A percentile compares a stretch with the other conserved stretches of the same genome.
Conservation (phyloP, 2,888 invertebrate species). For the Patella caerulea region DNA sequence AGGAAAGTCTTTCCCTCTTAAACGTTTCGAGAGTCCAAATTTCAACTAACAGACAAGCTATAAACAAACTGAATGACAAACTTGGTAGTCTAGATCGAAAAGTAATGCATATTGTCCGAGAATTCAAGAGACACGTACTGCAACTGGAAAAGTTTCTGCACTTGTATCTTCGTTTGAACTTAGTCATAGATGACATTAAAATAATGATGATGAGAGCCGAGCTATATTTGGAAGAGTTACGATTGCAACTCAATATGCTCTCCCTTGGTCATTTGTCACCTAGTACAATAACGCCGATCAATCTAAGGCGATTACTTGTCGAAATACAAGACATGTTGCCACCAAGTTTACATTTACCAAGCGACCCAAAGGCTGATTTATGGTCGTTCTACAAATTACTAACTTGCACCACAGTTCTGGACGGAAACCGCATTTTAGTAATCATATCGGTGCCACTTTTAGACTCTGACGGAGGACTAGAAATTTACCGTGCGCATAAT, state of each 20-base stretch:
- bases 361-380: background rate
- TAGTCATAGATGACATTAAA: background rate
- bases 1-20: background rate
- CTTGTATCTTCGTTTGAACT: background rate
- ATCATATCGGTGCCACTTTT: background rate
- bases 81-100: too few species aligned
- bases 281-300: background rate
- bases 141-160: background rate
- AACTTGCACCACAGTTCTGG: background rate
- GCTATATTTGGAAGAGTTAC: background rate
- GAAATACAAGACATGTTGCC: too few species aligned
- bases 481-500: background rate
- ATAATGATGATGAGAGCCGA: background rate
- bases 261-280: slow-evolving; percentile 1
- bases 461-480: background rate
- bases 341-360: background rate
- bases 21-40: slow-evolving; percentile 11
- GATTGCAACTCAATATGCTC: background rate
- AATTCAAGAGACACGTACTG: background rate
- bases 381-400: background rate
- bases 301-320: background rate
- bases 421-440: background rate
- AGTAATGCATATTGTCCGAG: too few species aligned
- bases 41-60: background rate
- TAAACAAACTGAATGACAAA: background rate